These are phyloP conservation scores for Salticus scenicus DNA, from an alignment of 2,888 invertebrate genomes.

Conservation along the genomic window DNA sequence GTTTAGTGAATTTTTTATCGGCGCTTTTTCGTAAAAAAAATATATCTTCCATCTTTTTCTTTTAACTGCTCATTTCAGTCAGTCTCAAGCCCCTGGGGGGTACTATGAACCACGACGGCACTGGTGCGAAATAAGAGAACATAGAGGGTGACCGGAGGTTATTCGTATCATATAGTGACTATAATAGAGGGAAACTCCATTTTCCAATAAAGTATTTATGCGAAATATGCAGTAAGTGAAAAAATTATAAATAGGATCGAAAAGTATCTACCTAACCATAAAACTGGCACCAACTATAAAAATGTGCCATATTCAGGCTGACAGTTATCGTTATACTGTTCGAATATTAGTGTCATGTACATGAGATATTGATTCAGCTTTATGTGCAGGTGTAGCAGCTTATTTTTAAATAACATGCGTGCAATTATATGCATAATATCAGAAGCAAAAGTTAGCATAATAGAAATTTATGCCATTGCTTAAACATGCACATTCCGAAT, in stretches of 20 bases:
- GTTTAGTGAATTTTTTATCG: slow-evolving; percentile 69
- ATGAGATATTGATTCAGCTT: background rate
- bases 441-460: too few relatives aligned
- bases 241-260: slow-evolving; percentile 14
- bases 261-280: background rate
- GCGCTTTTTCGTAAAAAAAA: slow-evolving; percentile 29
- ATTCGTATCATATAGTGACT: slow-evolving; percentile 41
- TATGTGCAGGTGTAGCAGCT: background rate
- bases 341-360: background rate
- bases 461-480: too few relatives aligned
- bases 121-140: slow-evolving; percentile 11
- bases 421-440: background rate
- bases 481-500: too few relatives aligned
- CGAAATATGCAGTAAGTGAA: background rate
- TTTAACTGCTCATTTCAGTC: slow-evolving; percentile 39
- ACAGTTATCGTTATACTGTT: too few relatives aligned
- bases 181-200: slow-evolving; percentile 41
- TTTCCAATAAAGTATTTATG: slow-evolving; percentile 61
- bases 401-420: background rate
- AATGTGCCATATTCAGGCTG: background rate
- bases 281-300: background rate
- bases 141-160: slow-evolving; percentile 22
- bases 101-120: slow-evolving; percentile 33
- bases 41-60: background rate
- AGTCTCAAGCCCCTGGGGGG: slow-evolving; percentile 49